phyloP scores from a whole-genome alignment of 1,140 invertebrate species.

The Dendroctonus ponderosae region DNA sequence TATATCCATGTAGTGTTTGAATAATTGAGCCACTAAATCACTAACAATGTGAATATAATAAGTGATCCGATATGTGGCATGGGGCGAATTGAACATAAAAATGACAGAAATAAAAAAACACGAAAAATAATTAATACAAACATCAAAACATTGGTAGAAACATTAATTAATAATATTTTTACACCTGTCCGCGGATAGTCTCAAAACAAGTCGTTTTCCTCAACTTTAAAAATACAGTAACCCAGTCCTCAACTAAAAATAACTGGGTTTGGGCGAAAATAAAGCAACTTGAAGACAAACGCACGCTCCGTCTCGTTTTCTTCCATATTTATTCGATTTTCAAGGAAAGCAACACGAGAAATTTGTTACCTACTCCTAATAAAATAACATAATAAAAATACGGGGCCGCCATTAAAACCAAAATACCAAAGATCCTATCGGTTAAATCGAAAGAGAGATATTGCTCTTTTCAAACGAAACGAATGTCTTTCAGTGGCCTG shows the following conservation, averaged over 20 bases:
- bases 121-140: slow-evolving; percentile 13
- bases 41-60: too few relatives aligned
- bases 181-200: slow-evolving; percentile 14
- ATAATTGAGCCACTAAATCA: too few relatives aligned
- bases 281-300: not conserved
- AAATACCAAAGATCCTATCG: slow-evolving; percentile 29
- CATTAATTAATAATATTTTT: slow-evolving; percentile 22
- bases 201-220: slow-evolving; percentile 13
- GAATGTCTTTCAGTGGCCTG: slow-evolving; percentile 20
- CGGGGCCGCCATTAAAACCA: slow-evolving; percentile 17
- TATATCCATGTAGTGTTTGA: too few relatives aligned
- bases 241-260: slow-evolving; percentile 11
- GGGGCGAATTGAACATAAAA: slow-evolving; percentile 5
- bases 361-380: slow-evolving; percentile 20
- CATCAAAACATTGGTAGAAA: slow-evolving; percentile 12
- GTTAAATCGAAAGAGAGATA: slow-evolving; percentile 25
- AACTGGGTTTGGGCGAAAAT: slow-evolving; percentile 6
- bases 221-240: slow-evolving; percentile 14
- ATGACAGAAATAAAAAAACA: slow-evolving; percentile 14
- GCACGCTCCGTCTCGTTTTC: not conserved
- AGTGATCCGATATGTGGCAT: too few relatives aligned
- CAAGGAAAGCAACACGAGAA: slow-evolving; percentile 20
- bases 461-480: slow-evolving; percentile 27
- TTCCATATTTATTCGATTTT: slow-evolving; percentile 13
- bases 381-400: slow-evolving; percentile 26